Conservation (phyloP, 2,113 vertebrate genomes). For the Pseudopipra pipra region DNA sequence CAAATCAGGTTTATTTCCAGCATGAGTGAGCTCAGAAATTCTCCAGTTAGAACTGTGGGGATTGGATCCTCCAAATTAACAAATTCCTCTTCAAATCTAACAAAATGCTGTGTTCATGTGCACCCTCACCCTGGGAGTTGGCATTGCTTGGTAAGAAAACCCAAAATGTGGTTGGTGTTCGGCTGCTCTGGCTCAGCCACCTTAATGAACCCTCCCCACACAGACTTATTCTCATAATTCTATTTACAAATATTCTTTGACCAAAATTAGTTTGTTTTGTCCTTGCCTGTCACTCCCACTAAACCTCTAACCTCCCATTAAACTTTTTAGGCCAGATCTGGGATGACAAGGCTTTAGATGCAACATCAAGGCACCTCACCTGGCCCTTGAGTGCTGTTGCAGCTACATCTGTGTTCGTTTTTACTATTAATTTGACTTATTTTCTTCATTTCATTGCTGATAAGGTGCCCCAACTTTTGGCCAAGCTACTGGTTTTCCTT, state of each 20-base stretch:
- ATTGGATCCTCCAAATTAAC: not conserved
- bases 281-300: not conserved
- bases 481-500: slow-evolving; percentile 21
- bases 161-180: not conserved
- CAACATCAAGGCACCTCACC: not conserved
- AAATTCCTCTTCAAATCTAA: not conserved
- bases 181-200: not conserved
- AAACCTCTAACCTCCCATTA: not conserved
- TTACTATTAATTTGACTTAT: not conserved
- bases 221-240: not conserved
- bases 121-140: not conserved
- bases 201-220: not conserved
- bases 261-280: not conserved
- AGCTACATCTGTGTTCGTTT: not conserved
- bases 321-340: not conserved
- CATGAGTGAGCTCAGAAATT: not conserved
- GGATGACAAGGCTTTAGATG: not conserved
- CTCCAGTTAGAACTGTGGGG: not conserved
- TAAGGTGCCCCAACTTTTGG: not conserved
- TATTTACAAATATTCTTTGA: not conserved
- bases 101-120: not conserved
- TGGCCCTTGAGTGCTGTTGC: not conserved
- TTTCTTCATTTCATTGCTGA: not conserved
- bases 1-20: slow-evolving; percentile 16
- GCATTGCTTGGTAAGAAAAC: not conserved